Evolutionary conservation across 2,888 invertebrate species (phyloP), one percentile per base, ranked within the genome.

Genomic region (Platycnemis pennipes): DNA sequence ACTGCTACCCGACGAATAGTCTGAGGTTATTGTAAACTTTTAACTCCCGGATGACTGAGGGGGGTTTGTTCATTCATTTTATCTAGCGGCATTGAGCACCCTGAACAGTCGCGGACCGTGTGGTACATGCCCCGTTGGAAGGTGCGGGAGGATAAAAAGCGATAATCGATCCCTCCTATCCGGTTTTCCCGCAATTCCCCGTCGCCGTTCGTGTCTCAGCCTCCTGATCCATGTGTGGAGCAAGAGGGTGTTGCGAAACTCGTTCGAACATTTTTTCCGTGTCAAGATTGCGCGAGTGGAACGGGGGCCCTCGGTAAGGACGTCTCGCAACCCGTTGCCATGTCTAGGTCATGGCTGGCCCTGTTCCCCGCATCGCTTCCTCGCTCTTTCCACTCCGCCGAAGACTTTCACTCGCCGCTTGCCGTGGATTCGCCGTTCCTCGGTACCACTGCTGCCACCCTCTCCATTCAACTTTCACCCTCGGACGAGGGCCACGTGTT

Each of bases 301-400:
- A 13, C 16, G 87, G 63, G 63, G 77, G 77, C 37, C 31, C 31
- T 31, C 37, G 49, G 8, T 53, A 89, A 89, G 89, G 89, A 56
- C 89, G 89, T 89, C 89, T 89, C 56, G 89, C 89, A 89, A 89
- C 56, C 26, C 5, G 7, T 37, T 11, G 31, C 77, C 89, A 56
- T 89, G 89, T 56, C 89, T 89, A 89, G 89, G 89, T 89, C 89
- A 89, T 89, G 89, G 89, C 56, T 53, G 56, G 26, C 26, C 26
- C 4, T 87, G 87, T 11, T 87, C 87, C 42, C n/a, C 22, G 46
- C 31, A 77, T 31, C 11, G 13, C 31, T 37, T 77, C 37, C 77
- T 37, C 37, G 31, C 31, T 37, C 37, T n/a, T 1, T 7, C 37
- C 8, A 22, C 26, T 26, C 16, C 5, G 13, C 13, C 37, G 77